Conservation (phyloP, 2,113 vertebrate species). For the Leptocoma aspasia region DNA sequence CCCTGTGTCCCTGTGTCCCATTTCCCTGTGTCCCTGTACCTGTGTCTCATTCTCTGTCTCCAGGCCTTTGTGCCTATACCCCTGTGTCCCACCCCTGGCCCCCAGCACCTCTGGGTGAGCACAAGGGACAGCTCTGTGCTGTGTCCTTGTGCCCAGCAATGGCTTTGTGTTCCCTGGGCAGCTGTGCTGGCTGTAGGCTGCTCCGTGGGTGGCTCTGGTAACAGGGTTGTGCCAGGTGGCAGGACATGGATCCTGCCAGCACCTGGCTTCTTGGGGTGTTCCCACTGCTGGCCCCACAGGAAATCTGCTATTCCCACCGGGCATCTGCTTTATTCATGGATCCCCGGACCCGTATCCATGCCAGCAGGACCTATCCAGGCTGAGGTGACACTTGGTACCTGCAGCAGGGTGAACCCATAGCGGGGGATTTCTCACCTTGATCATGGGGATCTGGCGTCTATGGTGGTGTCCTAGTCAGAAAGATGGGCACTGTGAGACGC, state of each 20-base stretch:
- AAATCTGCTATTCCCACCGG: not conserved
- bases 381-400: not conserved
- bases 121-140: not conserved
- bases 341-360: accelerated
- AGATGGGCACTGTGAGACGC: not conserved
- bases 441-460: no score
- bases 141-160: not conserved
- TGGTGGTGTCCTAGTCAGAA: not conserved
- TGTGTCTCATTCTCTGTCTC: not conserved
- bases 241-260: not conserved
- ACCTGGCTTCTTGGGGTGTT: not conserved
- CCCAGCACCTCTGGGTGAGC: not conserved
- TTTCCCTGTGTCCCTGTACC: not conserved
- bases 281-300: not conserved
- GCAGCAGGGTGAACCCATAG: not conserved
- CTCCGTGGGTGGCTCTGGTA: not conserved
- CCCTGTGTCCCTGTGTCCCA: not conserved
- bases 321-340: not conserved
- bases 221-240: not conserved
- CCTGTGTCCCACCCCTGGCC: no score
- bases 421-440: accelerated
- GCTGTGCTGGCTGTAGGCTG: not conserved
- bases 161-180: not conserved
- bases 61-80: not conserved
- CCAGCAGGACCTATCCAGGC: not conserved